Base-by-base conservation (phyloP, 2,888 invertebrate species). In the Macropis europaea region DNA sequence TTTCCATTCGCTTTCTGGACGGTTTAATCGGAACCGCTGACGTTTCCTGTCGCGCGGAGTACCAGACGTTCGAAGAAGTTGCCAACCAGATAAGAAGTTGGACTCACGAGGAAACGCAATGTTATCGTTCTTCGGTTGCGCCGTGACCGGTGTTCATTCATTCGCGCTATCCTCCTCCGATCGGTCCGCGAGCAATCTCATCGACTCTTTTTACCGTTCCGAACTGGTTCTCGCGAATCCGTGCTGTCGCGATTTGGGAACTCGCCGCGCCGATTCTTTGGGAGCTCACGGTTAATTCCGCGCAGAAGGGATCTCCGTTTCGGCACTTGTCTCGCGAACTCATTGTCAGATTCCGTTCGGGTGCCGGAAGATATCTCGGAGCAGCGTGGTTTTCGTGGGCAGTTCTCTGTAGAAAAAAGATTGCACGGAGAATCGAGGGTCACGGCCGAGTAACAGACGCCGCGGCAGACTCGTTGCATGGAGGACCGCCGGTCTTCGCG, bases 1-100 rank as follows among this genome's bases (percentile, higher is more conserved):
- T 61, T 64, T 45, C 54, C 72, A 57, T 81, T 70, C 75, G 73
- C 73, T 73, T 81, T 56, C 74, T 71, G 69, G 45, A 38, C 66
- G 66, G 73, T 76, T 76, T 80, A 77, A 80, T 80, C 80, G 69
- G 77, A 76, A 80, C 77, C 80, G 79, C 66, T 48, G 63, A 40
- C 54, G 75, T 80, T 80, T 80, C 80, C 80, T 73, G 80, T 69
- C 78, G 61, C 66, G 59, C 22, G 38, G 48, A 13, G 43, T 48
- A 15, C 48, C 43, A 42, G 28, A 13, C 11, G 19, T 7, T 15
- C 5, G 57, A 26, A 32, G 56, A 28, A 53, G 57, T 64, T 64
- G 64, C 61, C 69, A 64, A 64, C 63, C 50, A 59, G 43, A 28
- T 9, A 11, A 36, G 36, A n/a, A 36, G 43, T 36, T 17, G 28